Evolutionary conservation across 1,140 invertebrate genomes (phyloP), one percentile per base, ranked within the genome.

Genomic region (Venturia canescens): DNA sequence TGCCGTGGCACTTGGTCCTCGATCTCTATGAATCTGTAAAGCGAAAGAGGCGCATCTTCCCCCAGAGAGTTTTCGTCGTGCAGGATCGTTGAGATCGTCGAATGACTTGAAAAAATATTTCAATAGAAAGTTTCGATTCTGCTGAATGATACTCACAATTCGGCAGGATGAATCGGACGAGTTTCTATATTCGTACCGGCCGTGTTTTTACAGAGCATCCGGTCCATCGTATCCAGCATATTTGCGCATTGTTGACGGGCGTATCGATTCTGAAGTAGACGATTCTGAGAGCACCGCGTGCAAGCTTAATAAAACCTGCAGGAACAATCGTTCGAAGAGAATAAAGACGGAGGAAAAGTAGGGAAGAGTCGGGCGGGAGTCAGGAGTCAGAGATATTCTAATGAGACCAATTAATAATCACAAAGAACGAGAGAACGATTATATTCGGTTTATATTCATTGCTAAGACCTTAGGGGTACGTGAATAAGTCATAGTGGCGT

Each of bases 391-490:
- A 50, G 70, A 72, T 50, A 31, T 72, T 50, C 70, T 72, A 72
- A 72, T 72, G 70, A 50, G 21, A 72, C 70, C 38, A 72, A 72
- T 72, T 72, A 72, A 72, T 72, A 72, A 31, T 50, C 70, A 72
- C 27, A 72, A 18, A 23, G 18, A 38, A 26, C 21, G 70, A 72
- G 50, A 50, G 70, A 72, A 23, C 38, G 70, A 72, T 72, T 72
- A 72, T 72, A 72, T 72, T 72, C 70, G 70, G 70, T 48, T 72
- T 26, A 72, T 72, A 72, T 72, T 72, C 70, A 72, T 50, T 72
- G 21, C 38, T 16, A 48, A 50, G 44, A 50, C 70, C 70, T 72
- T 72, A 26, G 70, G 70, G 57, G 57, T 29, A 50, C 34, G 26
- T 50, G 70, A 72, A 72, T 72, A 72, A 72, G 70, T 72, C 63